Evolutionary conservation across 2,888 invertebrate species (phyloP), one percentile per base, ranked within the genome.

Genomic region (Acrobasis repandana): DNA sequence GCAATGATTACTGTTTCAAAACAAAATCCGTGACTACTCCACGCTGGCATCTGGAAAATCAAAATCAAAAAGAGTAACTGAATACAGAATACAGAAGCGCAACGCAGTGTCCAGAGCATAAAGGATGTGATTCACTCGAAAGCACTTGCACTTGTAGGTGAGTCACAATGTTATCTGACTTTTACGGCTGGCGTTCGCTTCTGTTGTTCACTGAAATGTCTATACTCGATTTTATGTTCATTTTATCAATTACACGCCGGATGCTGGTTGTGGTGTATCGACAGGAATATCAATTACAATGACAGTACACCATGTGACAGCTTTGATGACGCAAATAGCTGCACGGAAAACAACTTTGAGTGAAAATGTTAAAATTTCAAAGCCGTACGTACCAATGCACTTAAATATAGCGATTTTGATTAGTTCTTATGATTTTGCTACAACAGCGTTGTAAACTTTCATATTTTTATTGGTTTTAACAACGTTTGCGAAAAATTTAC

Each of bases 101-200:
- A 43, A 43, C 60, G 46, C 80, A 75, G 73, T 76, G 75, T 75
- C 73, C 74, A 67, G 67, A 77, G 79, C 78, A 83, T 80, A 80
- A 79, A 79, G 81, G 79, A 81, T 75, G 80, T 87, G 89, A 87
- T 79, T 89, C 87, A 82, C 73, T 64, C 68, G 77, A 81, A 85
- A 86, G 80, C 83, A 79, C 73, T 78, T 73, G 76, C 74, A 74
- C 73, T 76, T 70, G 73, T 73, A 71, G 16, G 72, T 83, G 85
- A 86, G 72, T 83, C 81, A 82, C 65, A 67, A 71, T 71, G 78
- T 81, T 88, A 87, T 88, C 86, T 79, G 73, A 76, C 76, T 83
- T 88, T 87, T 84, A 88, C 79, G 73, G 77, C 75, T 73, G 75
- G 69, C 75, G 75, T 69, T 71, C 75, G 73, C 72, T 77, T 69